phyloP scores from a whole-genome alignment of 2,888 invertebrate genomes.

The Eumacrocentrus americanus region DNA sequence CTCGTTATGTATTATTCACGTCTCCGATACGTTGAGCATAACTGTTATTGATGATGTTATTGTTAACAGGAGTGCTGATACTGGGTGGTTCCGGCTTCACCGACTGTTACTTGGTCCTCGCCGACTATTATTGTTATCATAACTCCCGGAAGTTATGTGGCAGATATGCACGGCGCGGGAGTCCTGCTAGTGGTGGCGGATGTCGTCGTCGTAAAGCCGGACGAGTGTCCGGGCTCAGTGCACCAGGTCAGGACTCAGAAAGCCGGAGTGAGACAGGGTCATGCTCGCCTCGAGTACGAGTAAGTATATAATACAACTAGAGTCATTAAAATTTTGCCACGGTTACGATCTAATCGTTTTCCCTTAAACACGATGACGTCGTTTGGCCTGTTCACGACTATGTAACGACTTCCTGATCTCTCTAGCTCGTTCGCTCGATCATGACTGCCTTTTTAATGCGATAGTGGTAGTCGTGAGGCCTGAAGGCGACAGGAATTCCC shows the following conservation, averaged over 20 bases:
- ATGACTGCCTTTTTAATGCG: not conserved
- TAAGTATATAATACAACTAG: too few relatives aligned
- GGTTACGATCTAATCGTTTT: conserved; percentile 24
- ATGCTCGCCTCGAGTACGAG: too few relatives aligned
- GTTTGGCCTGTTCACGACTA: not conserved
- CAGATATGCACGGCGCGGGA: conserved; percentile 25
- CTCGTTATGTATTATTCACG: conserved; percentile 37
- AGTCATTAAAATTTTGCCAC: conserved; percentile 13
- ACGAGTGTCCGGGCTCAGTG: conserved; percentile 2
- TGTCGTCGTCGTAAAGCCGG: conserved; percentile 23
- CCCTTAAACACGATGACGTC: not conserved
- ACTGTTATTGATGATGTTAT: conserved; percentile 39
- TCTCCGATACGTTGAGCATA: conserved; percentile 30
- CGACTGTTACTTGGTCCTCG: not conserved
- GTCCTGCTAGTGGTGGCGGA: conserved; percentile 14
- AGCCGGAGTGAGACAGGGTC: too few relatives aligned
- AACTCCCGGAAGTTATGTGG: conserved; percentile 36
- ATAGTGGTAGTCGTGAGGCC: too few relatives aligned
- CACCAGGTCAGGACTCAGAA: too few relatives aligned
- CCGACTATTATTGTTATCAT: conserved; percentile 35
- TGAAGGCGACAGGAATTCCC: too few relatives aligned
- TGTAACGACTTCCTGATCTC: conserved; percentile 3
- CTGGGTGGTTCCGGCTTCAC: not conserved
- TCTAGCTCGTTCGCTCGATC: not conserved
- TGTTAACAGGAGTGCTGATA: conserved; percentile 28